phyloP scores from a whole-genome alignment of 2,113 vertebrate genomes.

The Gila orcuttii region DNA sequence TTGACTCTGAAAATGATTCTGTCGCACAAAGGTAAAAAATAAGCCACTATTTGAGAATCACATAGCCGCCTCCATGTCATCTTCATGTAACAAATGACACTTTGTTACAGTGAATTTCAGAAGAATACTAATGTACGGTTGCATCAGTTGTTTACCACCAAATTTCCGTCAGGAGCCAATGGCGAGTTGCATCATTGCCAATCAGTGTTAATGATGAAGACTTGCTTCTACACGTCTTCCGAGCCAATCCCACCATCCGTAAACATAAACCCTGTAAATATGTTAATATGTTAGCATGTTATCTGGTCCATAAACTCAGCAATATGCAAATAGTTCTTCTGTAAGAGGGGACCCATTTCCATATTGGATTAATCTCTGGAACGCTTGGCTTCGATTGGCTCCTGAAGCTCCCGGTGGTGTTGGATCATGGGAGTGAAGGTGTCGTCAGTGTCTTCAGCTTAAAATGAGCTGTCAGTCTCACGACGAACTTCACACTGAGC shows the following conservation, averaged over 20 bases:
- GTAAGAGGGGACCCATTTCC: conserved; percentile 36
- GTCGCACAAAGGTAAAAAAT: background rate
- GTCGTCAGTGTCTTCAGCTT: conserved; percentile 42
- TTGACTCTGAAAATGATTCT: background rate
- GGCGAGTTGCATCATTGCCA: conserved; percentile 77
- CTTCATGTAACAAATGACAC: conserved; percentile 70
- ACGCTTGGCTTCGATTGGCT: conserved; percentile 66
- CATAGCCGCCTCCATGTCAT: conserved; percentile 1
- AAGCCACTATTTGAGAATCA: background rate
- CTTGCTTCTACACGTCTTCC: conserved; percentile 58
- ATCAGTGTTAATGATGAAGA: conserved; percentile 67
- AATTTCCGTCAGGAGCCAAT: conserved; percentile 76
- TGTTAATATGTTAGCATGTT: background rate
- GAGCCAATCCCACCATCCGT: conserved; percentile 3
- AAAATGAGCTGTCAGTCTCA: background rate
- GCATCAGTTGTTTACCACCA: conserved; percentile 82
- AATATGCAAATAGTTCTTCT: conserved; percentile 14
- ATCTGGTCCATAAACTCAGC: background rate
- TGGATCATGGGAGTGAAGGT: conserved; percentile 64
- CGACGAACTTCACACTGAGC: background rate
- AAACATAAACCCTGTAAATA: background rate
- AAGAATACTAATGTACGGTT: conserved; percentile 70
- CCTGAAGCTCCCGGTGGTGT: conserved; percentile 65
- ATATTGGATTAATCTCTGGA: conserved; percentile 30
- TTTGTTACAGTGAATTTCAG: conserved; percentile 75